Conservation (phyloP, 2,888 invertebrate species). For the Crocallis elinguaria region DNA sequence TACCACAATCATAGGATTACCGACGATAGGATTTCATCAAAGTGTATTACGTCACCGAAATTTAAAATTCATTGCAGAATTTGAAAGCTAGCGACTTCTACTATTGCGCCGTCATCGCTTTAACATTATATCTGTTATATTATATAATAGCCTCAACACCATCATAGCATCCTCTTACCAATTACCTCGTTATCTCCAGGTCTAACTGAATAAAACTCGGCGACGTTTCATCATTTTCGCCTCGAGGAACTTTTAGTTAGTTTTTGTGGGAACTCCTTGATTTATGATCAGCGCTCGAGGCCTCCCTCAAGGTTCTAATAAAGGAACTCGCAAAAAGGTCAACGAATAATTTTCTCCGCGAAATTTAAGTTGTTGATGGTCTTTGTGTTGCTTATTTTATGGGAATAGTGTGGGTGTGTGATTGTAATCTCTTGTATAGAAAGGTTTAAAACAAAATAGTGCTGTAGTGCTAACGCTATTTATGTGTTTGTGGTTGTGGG, state of each 20-base stretch:
- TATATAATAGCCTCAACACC: not conserved
- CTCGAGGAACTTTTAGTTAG: constrained; percentile 76
- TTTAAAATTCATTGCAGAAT: too few relatives aligned
- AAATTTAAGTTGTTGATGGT: constrained; percentile 52
- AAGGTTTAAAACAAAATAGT: not conserved
- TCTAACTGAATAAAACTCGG: constrained; percentile 78
- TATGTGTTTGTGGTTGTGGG: not conserved
- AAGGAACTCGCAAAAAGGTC: constrained; percentile 66
- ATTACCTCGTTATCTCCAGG: constrained; percentile 73
- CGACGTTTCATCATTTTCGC: constrained; percentile 77
- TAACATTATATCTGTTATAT: not conserved
- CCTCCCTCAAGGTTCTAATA: constrained; percentile 68
- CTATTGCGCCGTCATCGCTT: too few relatives aligned
- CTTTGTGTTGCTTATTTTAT: constrained; percentile 45
- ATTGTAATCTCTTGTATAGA: constrained; percentile 5
- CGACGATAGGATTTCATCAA: too few relatives aligned
- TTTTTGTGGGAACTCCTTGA: constrained; percentile 77
- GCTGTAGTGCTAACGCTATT: not conserved
- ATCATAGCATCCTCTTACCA: constrained; percentile 47
- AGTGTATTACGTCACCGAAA: too few relatives aligned
- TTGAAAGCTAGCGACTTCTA: too few relatives aligned
- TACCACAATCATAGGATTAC: too few relatives aligned
- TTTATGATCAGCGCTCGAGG: constrained; percentile 63
- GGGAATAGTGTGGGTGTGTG: too few relatives aligned
- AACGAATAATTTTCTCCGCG: constrained; percentile 62